Evolutionary conservation across 1,140 invertebrate species (phyloP).

Genomic region (Pteromalus puparum): DNA sequence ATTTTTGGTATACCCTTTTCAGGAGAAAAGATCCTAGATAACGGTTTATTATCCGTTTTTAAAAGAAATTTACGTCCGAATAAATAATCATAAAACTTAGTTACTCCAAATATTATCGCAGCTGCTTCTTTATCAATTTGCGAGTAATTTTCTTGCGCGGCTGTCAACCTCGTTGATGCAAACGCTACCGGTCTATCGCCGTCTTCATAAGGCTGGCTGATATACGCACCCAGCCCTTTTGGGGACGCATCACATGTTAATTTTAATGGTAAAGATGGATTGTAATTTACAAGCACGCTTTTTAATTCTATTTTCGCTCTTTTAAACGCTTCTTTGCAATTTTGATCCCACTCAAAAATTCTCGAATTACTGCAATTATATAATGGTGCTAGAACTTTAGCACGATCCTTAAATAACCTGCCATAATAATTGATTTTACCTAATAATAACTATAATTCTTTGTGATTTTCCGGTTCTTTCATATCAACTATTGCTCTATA

Average conservation of each 20-base stretch:
- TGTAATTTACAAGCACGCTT: neutral
- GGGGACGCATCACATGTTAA: no score
- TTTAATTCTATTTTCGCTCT: neutral
- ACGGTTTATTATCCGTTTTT: constrained; percentile 66
- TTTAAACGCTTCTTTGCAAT: constrained; percentile 5
- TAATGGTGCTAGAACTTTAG: constrained; percentile 41
- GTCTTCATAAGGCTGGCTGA: neutral
- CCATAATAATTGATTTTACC: constrained; percentile 50
- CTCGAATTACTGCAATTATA: constrained; percentile 34
- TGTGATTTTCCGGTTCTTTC: constrained; percentile 32
- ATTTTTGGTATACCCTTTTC: constrained; percentile 58
- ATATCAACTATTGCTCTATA: constrained; percentile 18
- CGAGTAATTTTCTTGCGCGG: constrained; percentile 70
- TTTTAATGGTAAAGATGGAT: neutral
- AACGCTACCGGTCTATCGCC: constrained; percentile 1
- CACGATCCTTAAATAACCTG: constrained; percentile 47
- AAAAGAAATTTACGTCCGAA: constrained; percentile 63
- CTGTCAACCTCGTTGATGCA: constrained; percentile 6
- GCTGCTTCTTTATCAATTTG: constrained; percentile 73
- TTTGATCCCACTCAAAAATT: constrained; percentile 18
- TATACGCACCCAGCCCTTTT: no score
- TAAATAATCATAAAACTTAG: constrained; percentile 70
- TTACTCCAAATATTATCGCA: constrained; percentile 71
- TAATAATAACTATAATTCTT: constrained; percentile 46
- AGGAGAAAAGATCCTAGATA: constrained; percentile 62